Evolutionary conservation across 1,140 invertebrate species (phyloP), one percentile per base, ranked within the genome.

Genomic region (Pseudomyrmex dendroicus): DNA sequence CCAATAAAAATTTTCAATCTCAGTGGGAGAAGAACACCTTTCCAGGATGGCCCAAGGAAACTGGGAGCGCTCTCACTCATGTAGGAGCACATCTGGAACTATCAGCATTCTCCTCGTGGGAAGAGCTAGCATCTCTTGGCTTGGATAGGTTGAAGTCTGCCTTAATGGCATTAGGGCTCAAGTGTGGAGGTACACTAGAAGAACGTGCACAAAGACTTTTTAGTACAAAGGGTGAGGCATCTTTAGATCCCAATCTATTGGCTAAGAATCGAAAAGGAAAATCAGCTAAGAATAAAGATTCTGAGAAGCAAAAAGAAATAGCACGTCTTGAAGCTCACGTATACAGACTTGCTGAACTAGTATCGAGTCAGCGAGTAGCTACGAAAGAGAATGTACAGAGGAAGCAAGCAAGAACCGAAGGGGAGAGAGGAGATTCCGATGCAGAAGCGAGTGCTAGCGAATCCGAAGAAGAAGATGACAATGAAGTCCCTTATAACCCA

Each of bases 371-470:
- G 90, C 94, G 99, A 54, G 95, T 96, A 2, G 97, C 98, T 0
- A 99, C 99, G 0, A 98, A 98, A 90, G 99, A 99, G 94, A 99
- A 99, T 95, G 98, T 99, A 0, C 98, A 99, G 90, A 95, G 99
- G 12, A 99, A 99, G 92, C 99, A 99, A 92, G 99, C 99, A 0
- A 96, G 99, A 80, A 99, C 98, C 0, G 98, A 98, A 59, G 99
- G 98, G 8, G 98, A 99, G 93, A 94, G 98, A 2, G 97, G 98
- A 84, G 98, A 99, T 91, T 98, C 98, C 17, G 98, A 99, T 91
- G 98, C 97, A 46, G 98, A 99, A 89, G 97, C 97, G 73, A 97
- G 97, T 88, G 97, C 97, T 50, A 96, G 96, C 20, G 98, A 98
- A 91, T 97, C 96, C 15, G 97, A 98, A 59, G 98, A 98, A 83